A percentile compares a stretch with the other conserved stretches of the same genome.
These are phyloP conservation scores for Drosophila oshimai DNA, from an alignment of 1,140 invertebrate genomes.

Conservation along the genomic window DNA sequence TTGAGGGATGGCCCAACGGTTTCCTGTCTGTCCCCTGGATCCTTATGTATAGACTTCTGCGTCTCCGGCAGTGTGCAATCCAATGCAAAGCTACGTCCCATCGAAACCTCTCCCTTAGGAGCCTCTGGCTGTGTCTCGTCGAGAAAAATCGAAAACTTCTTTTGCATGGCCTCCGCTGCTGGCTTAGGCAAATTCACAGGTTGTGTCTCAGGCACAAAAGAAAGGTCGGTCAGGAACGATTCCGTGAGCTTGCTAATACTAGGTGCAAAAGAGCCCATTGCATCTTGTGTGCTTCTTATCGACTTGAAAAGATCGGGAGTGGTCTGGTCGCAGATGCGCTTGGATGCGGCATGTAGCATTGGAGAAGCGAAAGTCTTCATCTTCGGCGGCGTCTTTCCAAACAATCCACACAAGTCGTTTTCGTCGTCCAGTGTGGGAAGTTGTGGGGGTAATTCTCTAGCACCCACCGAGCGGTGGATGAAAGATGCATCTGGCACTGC, in stretches of 20 bases:
- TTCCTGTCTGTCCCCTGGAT: background rate
- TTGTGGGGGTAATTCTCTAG: slow-evolving; percentile 1
- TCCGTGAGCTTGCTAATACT: slow-evolving; percentile 33
- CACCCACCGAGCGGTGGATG: background rate
- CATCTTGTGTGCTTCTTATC: background rate
- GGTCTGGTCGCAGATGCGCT: slow-evolving; percentile 43
- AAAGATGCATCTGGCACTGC: slow-evolving; percentile 12
- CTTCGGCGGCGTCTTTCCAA: slow-evolving; percentile 58
- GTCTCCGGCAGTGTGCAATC: slow-evolving; percentile 44
- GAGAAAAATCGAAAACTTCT: slow-evolving; percentile 54
- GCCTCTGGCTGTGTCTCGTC: slow-evolving; percentile 47
- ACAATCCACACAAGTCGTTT: slow-evolving; percentile 58
- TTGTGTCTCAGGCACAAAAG: slow-evolving; percentile 67
- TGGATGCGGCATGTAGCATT: background rate
- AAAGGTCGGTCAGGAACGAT: slow-evolving; percentile 63
- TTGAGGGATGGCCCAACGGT: slow-evolving; percentile 19
- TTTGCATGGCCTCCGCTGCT: background rate
- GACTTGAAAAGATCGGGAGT: slow-evolving; percentile 46
- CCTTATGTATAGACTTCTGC: background rate
- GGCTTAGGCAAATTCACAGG: background rate
- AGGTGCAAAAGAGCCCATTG: background rate
- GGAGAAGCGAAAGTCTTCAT: slow-evolving; percentile 29
- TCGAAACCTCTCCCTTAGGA: background rate
- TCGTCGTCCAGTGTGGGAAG: slow-evolving; percentile 29
- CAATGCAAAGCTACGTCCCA: background rate